These are phyloP conservation scores for Deroptyus accipitrinus DNA, from an alignment of 2,113 vertebrate genomes.

Conservation along the genomic window DNA sequence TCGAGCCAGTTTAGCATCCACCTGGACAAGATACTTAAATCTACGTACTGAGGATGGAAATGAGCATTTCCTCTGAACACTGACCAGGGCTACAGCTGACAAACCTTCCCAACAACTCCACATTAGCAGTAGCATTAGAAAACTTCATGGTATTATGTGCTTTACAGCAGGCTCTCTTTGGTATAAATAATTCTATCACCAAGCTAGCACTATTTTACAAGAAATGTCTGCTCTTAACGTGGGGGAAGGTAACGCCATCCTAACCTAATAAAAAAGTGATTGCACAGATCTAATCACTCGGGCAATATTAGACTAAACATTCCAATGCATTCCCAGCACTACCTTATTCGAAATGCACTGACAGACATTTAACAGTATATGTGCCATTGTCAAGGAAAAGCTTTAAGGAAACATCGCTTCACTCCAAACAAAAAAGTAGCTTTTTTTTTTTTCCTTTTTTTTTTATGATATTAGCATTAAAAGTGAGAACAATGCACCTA, in stretches of 20 bases:
- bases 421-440: constrained; percentile 45
- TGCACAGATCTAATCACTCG: constrained; percentile 74
- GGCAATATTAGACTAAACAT: constrained; percentile 69
- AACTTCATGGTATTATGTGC: constrained; percentile 71
- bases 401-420: constrained; percentile 54
- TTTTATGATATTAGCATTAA: constrained; percentile 26
- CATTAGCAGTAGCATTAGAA: constrained; percentile 65
- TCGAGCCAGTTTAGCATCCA: constrained; percentile 31
- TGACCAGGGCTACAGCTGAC: constrained; percentile 60
- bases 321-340: constrained; percentile 71
- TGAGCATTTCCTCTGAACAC: constrained; percentile 52
- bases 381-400: constrained; percentile 56
- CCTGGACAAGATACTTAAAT: constrained; percentile 31
- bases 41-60: background rate
- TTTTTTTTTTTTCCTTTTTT: background rate
- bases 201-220: constrained; percentile 76
- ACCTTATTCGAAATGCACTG: constrained; percentile 63
- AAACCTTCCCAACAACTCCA: constrained; percentile 69
- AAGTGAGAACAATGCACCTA: constrained; percentile 69
- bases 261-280: constrained; percentile 70
- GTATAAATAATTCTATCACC: constrained; percentile 78
- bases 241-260: constrained; percentile 66
- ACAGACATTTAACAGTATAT: constrained; percentile 71
- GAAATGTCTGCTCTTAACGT: constrained; percentile 71
- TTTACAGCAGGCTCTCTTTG: constrained; percentile 84